Conservation (phyloP, 2,113 vertebrate genomes). For the Symphodus melops region DNA sequence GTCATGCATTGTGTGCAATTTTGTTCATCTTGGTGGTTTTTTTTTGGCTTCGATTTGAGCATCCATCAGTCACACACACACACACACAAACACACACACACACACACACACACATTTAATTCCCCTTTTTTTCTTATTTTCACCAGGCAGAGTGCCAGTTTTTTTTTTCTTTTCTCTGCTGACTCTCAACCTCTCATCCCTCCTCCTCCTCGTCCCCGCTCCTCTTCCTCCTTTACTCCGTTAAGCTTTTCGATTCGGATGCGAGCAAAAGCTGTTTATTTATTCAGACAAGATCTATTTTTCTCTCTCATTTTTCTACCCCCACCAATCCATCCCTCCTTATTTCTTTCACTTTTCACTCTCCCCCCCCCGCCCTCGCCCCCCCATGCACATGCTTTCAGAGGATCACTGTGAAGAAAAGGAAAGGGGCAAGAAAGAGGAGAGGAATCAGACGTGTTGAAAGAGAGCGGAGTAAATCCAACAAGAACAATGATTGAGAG, state of each 20-base stretch:
- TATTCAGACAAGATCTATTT: slow-evolving; percentile 58
- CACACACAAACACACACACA: slow-evolving; percentile 56
- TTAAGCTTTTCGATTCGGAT: slow-evolving; percentile 44
- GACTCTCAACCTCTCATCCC: slow-evolving; percentile 40
- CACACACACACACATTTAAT: slow-evolving; percentile 56
- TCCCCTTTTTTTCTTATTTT: slow-evolving; percentile 35
- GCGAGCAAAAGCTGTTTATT: slow-evolving; percentile 48
- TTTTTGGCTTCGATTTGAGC: slow-evolving; percentile 41
- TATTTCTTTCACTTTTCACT: neutral
- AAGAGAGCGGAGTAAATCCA: neutral
- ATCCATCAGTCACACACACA: slow-evolving; percentile 65
- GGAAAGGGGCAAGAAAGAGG: neutral
- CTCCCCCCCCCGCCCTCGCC: neutral
- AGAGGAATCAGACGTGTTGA: neutral
- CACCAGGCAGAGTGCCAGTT: slow-evolving; percentile 64
- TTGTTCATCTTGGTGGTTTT: neutral
- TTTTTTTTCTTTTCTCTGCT: slow-evolving; percentile 63
- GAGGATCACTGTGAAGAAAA: slow-evolving; percentile 16
- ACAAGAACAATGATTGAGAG: neutral
- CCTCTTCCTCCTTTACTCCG: neutral
- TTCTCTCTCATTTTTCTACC: slow-evolving; percentile 1
- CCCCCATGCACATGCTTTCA: slow-evolving; percentile 26
- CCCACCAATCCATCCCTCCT: neutral
- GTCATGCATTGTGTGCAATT: slow-evolving; percentile 18
- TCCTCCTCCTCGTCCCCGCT: neutral